Evolutionary conservation across 2,888 invertebrate species (phyloP), one percentile per base, ranked within the genome.

Genomic region (Apomyelois bistriatella): DNA sequence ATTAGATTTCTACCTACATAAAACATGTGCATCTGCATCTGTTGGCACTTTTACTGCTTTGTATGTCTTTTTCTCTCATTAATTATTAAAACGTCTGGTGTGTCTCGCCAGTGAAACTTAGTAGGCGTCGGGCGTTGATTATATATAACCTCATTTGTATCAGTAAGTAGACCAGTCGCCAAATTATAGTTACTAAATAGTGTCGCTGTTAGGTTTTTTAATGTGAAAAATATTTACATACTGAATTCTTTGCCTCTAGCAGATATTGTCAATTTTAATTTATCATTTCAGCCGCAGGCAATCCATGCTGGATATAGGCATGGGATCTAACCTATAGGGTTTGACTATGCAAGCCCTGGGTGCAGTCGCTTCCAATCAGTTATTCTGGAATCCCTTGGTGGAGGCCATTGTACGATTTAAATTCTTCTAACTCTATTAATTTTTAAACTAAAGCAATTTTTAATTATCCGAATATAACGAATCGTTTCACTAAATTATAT

Each of bases 41-140:
- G 40, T 40, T 50, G 49, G 41, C 43, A 52, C 52, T 43, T 52
- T 52, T 42, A 51, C 52, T 52, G 43, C 42, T 43, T 52, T 12
- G 43, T 43, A 52, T 52, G 52, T 46, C 15, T 50, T 15, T 52
- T 37, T 43, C 22, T 48, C 48, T 48, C 40, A 48, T 53, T 40
- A 42, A 42, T 48, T 53, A 48, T 48, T 41, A 53, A 53, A 43
- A 22, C 42, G 52, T 36, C 41, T 42, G 15, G 41, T 3, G 35
- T n/a, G 42, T 16, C 42, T 41, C 42, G 16, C 16, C 41, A 13
- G 17, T 8, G 43, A 37, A 22, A 28, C 35, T 52, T 46, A 28
- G 37, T 43, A 52, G 43, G 35, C 52, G 36, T 22, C 36, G 22
- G 43, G 13, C 36, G 43, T 41, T 16, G 30, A 30, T 30, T 30